A percentile compares a stretch with the other conserved stretches of the same genome.
phyloP scores from a whole-genome alignment of 2,888 invertebrate species.

The Hyppa rectilinea region DNA sequence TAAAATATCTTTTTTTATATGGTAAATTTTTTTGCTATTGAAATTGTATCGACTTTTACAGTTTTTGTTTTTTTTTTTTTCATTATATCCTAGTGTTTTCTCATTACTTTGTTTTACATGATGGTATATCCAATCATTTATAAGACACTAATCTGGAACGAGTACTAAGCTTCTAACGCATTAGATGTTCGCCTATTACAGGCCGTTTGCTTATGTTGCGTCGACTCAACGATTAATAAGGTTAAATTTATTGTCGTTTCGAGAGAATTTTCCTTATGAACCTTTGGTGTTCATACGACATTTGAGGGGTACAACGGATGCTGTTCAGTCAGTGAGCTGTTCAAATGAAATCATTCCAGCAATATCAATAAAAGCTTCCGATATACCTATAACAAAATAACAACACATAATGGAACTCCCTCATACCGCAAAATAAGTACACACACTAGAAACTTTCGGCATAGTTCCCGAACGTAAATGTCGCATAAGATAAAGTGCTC shows the following conservation, averaged over 20 bases:
- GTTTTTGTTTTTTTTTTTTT: not conserved
- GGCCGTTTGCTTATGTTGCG: too few relatives aligned
- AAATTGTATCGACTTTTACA: not conserved
- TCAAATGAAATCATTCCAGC: not conserved
- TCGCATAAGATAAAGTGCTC: slow-evolving; percentile 50
- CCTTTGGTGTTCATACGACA: too few relatives aligned
- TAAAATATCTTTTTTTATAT: not conserved
- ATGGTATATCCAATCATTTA: too few relatives aligned
- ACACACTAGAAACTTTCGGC: slow-evolving; percentile 46
- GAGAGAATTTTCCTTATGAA: too few relatives aligned
- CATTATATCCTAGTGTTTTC: not conserved
- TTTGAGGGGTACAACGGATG: too few relatives aligned
- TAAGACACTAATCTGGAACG: not conserved
- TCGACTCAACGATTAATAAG: too few relatives aligned
- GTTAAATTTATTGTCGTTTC: too few relatives aligned
- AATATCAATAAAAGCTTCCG: not conserved
- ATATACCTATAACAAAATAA: slow-evolving; percentile 2
- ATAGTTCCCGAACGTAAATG: slow-evolving; percentile 56
- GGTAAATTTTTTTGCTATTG: not conserved
- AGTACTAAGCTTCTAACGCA: not conserved
- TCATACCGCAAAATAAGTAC: slow-evolving; percentile 28
- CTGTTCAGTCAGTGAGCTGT: not conserved
- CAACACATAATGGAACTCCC: not conserved
- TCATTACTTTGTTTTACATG: not conserved
- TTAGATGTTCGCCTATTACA: too few relatives aligned